These are phyloP conservation scores for Fregetta grallaria DNA, from an alignment of 2,113 vertebrate genomes.

Conservation along the genomic window DNA sequence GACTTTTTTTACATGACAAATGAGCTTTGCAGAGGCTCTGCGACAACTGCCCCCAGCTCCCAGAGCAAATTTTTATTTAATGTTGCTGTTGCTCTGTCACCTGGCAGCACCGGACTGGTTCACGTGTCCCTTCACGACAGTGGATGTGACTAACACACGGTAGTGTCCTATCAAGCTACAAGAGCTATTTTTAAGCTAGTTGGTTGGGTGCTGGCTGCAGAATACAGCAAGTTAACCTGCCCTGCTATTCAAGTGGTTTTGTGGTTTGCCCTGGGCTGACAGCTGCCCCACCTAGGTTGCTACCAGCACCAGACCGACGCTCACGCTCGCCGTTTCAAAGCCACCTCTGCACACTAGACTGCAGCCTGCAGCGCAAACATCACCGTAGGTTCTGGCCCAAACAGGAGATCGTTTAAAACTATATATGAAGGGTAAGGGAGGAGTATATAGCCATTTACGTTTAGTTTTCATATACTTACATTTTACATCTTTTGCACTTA, in stretches of 20 bases:
- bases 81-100: neutral
- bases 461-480: neutral
- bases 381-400: neutral
- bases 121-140: fast-evolving
- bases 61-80: neutral
- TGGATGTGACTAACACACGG: neutral
- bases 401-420: neutral
- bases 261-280: neutral
- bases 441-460: neutral
- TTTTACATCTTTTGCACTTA: neutral
- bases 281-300: neutral
- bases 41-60: neutral
- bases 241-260: neutral
- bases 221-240: neutral
- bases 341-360: neutral
- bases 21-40: neutral
- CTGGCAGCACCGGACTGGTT: neutral
- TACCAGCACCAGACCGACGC: neutral
- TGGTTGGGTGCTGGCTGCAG: neutral
- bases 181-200: neutral
- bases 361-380: neutral
- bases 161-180: neutral
- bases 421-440: neutral
- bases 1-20: neutral
- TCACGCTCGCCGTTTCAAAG: fast-evolving